Conservation (phyloP, 2,888 invertebrate species). For the Pseudanteris insignis region DNA sequence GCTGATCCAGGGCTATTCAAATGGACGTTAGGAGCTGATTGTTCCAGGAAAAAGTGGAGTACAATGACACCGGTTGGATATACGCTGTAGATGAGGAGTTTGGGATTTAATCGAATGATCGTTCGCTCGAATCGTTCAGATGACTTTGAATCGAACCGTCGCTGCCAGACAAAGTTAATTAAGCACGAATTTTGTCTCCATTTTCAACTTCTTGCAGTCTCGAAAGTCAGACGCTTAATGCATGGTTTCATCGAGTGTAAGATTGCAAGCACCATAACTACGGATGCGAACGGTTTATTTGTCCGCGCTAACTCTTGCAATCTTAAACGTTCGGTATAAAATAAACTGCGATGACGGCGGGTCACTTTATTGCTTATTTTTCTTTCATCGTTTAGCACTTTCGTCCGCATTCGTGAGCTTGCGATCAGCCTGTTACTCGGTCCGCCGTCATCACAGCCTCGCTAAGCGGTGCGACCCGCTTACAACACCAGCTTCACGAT, state of each 20-base stretch:
- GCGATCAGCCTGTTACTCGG: too few species aligned
- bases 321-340: constrained; percentile 10
- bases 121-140: constrained; percentile 5
- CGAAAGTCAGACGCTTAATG: constrained; percentile 5
- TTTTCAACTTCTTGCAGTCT: constrained; percentile 7
- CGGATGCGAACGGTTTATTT: constrained; percentile 2
- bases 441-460: constrained; percentile 12
- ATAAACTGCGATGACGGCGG: constrained; percentile 6
- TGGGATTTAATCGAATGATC: too few species aligned
- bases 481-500: constrained; percentile 17
- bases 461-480: constrained; percentile 9
- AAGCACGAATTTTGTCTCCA: neutral
- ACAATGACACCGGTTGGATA: too few species aligned
- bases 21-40: too few species aligned
- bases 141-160: neutral
- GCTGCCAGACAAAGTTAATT: neutral
- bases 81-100: too few species aligned
- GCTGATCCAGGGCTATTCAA: too few species aligned
- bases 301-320: constrained; percentile 17
- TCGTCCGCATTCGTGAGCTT: too few species aligned
- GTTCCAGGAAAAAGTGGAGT: too few species aligned
- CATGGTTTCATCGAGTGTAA: constrained; percentile 5
- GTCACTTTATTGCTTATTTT: constrained; percentile 2
- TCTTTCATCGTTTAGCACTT: constrained; percentile 1
- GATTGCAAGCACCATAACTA: constrained; percentile 11